Conservation (phyloP, 2,888 invertebrate genomes). For the Germaria angustata region DNA sequence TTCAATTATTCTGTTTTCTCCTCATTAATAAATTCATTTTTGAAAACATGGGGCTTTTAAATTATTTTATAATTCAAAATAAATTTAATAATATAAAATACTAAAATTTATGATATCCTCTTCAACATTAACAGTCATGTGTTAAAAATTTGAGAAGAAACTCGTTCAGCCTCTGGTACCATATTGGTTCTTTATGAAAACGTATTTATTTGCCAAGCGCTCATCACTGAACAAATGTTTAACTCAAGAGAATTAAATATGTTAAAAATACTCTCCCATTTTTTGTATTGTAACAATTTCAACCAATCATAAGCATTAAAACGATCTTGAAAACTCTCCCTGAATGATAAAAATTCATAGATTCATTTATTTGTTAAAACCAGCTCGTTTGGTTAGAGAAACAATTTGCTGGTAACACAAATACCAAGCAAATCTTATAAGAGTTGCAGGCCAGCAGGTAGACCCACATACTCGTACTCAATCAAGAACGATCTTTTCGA, state of each 20-base stretch:
- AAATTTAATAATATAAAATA: too few relatives aligned
- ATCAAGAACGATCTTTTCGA: constrained; percentile 41
- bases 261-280: neutral
- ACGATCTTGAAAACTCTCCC: constrained; percentile 31
- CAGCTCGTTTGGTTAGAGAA: constrained; percentile 18
- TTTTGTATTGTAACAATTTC: neutral
- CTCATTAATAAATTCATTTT: too few relatives aligned
- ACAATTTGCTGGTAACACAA: neutral
- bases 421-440: constrained; percentile 44
- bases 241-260: constrained; percentile 34
- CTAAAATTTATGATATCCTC: too few relatives aligned
- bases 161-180: too few relatives aligned
- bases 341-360: constrained; percentile 22
- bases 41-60: too few relatives aligned
- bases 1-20: too few relatives aligned
- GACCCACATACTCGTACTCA: constrained; percentile 12
- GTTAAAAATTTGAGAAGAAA: too few relatives aligned
- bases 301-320: constrained; percentile 42
- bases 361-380: neutral
- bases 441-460: constrained; percentile 58
- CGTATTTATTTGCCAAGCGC: neutral
- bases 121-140: too few relatives aligned
- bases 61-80: too few relatives aligned
- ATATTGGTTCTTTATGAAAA: neutral
- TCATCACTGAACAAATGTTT: neutral